Percentiles rank a stretch among this genome's conserved stretches.
Conservation (phyloP, 2,888 invertebrate species). For the Nephrocerus scutellatus region DNA sequence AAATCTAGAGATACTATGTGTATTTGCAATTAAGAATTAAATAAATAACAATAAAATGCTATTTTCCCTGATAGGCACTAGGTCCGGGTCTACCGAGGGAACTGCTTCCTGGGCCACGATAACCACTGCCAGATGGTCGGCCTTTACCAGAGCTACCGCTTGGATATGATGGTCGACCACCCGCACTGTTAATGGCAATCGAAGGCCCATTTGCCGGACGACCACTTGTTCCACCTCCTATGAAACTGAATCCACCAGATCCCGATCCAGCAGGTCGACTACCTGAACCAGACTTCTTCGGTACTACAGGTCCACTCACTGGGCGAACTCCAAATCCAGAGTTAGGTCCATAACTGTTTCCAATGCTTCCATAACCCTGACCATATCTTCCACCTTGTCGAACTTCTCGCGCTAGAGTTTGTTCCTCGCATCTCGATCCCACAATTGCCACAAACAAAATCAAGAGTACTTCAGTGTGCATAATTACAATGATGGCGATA, state of each 20-base stretch:
- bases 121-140: too few species aligned
- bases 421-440: too few species aligned
- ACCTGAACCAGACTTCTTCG: not conserved
- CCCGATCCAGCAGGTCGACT: conserved; percentile 17
- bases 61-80: too few species aligned
- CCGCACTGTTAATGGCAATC: conserved; percentile 20
- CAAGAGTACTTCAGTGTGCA: too few species aligned
- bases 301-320: conserved; percentile 7
- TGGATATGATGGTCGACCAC: conserved; percentile 11
- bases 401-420: conserved; percentile 10
- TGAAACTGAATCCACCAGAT: conserved; percentile 23
- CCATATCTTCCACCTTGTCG: conserved; percentile 24
- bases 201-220: conserved; percentile 25
- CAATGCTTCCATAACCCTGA: conserved; percentile 9
- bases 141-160: not conserved
- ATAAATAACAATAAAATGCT: too few species aligned
- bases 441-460: too few species aligned
- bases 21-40: too few species aligned
- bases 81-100: too few species aligned
- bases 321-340: conserved; percentile 17
- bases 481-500: too few species aligned
- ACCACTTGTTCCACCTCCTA: conserved; percentile 20
- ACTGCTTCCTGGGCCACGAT: too few species aligned
- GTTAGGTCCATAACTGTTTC: conserved; percentile 7
- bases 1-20: too few species aligned